Base-by-base conservation (phyloP, 2,888 invertebrate genomes). In the Euplagia quadripunctaria region DNA sequence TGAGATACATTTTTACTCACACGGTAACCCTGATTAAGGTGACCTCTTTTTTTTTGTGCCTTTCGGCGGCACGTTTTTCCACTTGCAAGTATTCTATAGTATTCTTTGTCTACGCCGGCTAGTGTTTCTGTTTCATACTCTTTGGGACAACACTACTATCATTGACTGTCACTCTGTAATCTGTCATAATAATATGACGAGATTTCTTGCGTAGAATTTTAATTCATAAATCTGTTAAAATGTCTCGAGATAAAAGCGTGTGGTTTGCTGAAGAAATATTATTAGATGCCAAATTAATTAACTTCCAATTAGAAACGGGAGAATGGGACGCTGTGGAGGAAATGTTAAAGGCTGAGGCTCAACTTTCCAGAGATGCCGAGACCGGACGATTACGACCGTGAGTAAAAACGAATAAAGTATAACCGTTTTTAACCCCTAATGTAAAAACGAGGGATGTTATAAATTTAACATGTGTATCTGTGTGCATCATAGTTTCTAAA, bases 211-310 rank as follows among this genome's bases (percentile, higher is more conserved):
- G 43, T 46, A 46, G 43, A 46, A 46, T 9, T 49, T 49, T 0
- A 49, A 12, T 46, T 46, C 43, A 46, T 46, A 46, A 9, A 61
- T 31, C 31, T 61, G 14, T 6, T 31, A 61, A 85, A 88, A 96
- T 96, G 96, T 96, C 96, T 73, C 92, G 96, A 77, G 96, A 96
- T 88, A 96, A 96, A 91, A 96, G 95, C 83, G 96, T 96, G 63
- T 96, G 96, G 96, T 96, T 96, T 80, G 96, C 95, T 9, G 96
- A 96, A 87, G 96, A 96, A 84, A 96, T 96, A 82, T 85, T 96
- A 68, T 86, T 96, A 75, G 96, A 96, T 86, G 96, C 96, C 12
- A 96, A 96, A 85, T 89, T 96, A 67, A 96, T 96, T 61, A 96
- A 96, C 85, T 95, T 92, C 71, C 96, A 96, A 85, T 84, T 96